These are phyloP conservation scores for Zoanthus solanderi DNA, from an alignment of 92 coral and sea anemone species.

Conservation along the genomic window DNA sequence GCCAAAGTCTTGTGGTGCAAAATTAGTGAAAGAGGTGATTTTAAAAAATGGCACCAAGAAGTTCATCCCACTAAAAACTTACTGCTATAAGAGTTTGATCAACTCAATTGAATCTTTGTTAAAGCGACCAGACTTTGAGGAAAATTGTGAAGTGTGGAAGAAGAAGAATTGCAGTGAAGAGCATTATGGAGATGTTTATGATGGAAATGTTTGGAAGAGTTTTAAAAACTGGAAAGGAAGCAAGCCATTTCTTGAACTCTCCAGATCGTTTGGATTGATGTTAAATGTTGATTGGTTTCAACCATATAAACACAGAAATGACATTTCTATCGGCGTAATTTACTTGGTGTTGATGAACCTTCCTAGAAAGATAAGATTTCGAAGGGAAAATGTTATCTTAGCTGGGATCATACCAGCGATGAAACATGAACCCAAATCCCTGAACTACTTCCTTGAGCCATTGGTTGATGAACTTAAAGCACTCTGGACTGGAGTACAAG, in stretches of 20 bases:
- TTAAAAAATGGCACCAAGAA: background rate
- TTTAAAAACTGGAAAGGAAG: no score
- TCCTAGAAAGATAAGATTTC: background rate
- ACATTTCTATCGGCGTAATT: background rate
- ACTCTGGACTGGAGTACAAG: constrained; percentile 60
- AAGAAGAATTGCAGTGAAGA: no score
- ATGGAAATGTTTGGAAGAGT: no score
- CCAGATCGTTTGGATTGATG: background rate
- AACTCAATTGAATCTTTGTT: no score
- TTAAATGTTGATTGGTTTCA: background rate
- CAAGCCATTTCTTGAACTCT: no score
- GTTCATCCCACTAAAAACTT: background rate
- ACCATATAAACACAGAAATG: background rate
- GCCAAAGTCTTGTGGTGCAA: background rate
- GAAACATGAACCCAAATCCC: background rate
- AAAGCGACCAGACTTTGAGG: no score
- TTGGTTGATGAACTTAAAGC: constrained; percentile 53
- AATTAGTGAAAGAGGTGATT: background rate
- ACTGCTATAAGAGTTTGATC: background rate
- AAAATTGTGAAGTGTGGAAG: no score
- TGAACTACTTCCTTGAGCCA: background rate
- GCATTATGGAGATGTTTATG: no score
- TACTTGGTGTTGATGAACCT: background rate
- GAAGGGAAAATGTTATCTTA: background rate
- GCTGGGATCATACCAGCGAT: background rate